Evolutionary conservation across 2,797 vertebrate species (phyloP), one percentile per base, ranked within the genome.

Genomic region (Spheniscus humboldti): DNA sequence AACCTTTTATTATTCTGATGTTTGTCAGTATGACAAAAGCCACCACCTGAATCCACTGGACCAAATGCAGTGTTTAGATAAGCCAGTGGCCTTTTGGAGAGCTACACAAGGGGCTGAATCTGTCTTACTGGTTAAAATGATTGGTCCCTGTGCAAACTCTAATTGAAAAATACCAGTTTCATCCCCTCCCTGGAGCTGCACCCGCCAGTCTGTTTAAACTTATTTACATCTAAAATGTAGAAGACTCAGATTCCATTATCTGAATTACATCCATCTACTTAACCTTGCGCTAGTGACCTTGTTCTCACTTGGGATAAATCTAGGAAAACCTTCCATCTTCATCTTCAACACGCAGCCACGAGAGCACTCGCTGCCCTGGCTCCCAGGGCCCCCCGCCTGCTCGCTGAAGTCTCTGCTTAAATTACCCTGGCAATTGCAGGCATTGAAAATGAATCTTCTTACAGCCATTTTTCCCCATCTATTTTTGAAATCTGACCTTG

Each of bases 221-320:
- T 86, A 89, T 80, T 94, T 92, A 86, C 82, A 95, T 94, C 59
- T 71, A 57, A 91, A 77, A 83, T 25, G 62, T 6, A 31, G 23
- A 82, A 84, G 81, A 41, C 45, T 80, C 59, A 18, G 71, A 82
- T 94, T 77, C 71, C 81, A 94, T 94, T 86, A 94, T 85, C 62
- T 92, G 91, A 88, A 89, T 95, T 79, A n/a, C 85, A 93, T 93
- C 89, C 63, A 86, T 86, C 81, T 87, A 16, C 60, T 94, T 96
- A 94, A 94, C 94, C 86, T 90, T 0, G 0, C 12, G 24, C 74
- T 89, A 35, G 62, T 94, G 92, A 95, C 84, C 86, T 88, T 77
- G 63, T 74, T 95, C 41, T 74, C 84, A 25, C 41, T 74, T 94
- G 83, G 90, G 77, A 43, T 92, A 68, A 83, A 77, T 63, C 28